Evolutionary conservation across 2,888 invertebrate species (phyloP), one percentile per base, ranked within the genome.

Genomic region (Biston stratarius): DNA sequence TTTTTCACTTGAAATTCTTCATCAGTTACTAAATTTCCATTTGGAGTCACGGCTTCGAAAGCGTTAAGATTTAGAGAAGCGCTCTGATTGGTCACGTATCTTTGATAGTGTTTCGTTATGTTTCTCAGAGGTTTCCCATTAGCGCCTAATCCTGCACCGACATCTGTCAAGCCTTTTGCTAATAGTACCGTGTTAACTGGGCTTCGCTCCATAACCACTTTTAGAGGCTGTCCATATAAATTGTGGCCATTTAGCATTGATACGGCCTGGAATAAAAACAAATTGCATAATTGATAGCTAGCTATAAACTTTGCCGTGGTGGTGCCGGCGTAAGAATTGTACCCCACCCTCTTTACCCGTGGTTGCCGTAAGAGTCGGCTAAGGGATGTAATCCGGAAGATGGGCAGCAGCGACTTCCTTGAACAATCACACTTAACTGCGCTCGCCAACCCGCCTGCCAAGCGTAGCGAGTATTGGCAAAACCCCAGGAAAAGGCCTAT

Each of bases 221-320:
- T 84, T 5, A 92, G 75, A 0, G 64, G 66, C 47, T 70, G 64
- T 0, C 91, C 91, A 62, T 87, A 87, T 57, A 79, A 82, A 6
- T 66, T 71, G 76, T 89, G 88, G 0, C 83, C 84, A 59, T 92
- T 82, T 0, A 92, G 75, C 90, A 92, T 88, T 34, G 92, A 88
- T 47, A 92, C 76, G 0, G 92, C 92, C 92, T 92, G 85, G n/a
- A 64, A 64, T 33, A 24, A 24, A 11, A 48, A n/a, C n/a, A n/a
- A 11, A 48, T 3, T 12, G 6, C 38, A 38, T 0, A 38, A 8
- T 38, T 38, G 6, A 6, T 6, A 38, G 36, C 5, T 6, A 5
- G 7, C 36, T 36, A n/a, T n/a, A n/a, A n/a, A n/a, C n/a, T n/a
- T n/a, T n/a, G n/a, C n/a, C n/a, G n/a, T n/a, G n/a, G n/a, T n/a